These are phyloP conservation scores for Caenorhabditis sp. DNA, from an alignment of 2,888 invertebrate species.

Conservation along the genomic window DNA sequence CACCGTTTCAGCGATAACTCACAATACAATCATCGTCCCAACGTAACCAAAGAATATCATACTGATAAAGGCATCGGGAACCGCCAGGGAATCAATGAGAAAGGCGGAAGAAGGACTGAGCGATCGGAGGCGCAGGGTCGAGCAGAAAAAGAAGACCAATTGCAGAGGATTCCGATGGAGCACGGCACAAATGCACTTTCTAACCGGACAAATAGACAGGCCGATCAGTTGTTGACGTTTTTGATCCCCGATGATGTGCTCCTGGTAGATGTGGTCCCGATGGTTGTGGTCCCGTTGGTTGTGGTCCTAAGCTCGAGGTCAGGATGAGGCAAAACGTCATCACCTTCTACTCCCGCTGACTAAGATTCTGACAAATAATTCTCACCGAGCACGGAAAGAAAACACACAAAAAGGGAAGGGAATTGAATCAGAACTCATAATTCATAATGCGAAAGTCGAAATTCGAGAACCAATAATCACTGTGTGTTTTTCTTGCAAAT, in stretches of 20 bases:
- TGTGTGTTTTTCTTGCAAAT: too few relatives aligned
- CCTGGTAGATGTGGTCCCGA: too few relatives aligned
- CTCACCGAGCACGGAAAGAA: too few relatives aligned
- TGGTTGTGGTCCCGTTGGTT: too few relatives aligned
- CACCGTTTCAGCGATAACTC: background rate
- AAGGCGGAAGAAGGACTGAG: background rate
- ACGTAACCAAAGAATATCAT: conserved; percentile 4
- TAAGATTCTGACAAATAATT: too few relatives aligned
- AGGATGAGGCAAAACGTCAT: too few relatives aligned
- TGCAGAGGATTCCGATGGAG: background rate
- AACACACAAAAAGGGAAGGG: too few relatives aligned
- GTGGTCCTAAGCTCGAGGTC: too few relatives aligned
- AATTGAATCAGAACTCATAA: too few relatives aligned
- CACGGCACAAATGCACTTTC: background rate
- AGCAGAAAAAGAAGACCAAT: background rate
- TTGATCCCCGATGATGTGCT: background rate
- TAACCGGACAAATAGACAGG: background rate
- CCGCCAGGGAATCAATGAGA: background rate
- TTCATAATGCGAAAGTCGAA: too few relatives aligned
- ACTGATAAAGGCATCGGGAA: conserved; percentile 5
- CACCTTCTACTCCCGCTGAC: too few relatives aligned
- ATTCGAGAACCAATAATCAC: too few relatives aligned
- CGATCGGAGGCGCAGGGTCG: background rate
- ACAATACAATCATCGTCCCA: conserved; percentile 15
- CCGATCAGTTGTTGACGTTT: background rate